phyloP scores from a whole-genome alignment of 2,888 invertebrate genomes.

The Lacanobia wlatinum region DNA sequence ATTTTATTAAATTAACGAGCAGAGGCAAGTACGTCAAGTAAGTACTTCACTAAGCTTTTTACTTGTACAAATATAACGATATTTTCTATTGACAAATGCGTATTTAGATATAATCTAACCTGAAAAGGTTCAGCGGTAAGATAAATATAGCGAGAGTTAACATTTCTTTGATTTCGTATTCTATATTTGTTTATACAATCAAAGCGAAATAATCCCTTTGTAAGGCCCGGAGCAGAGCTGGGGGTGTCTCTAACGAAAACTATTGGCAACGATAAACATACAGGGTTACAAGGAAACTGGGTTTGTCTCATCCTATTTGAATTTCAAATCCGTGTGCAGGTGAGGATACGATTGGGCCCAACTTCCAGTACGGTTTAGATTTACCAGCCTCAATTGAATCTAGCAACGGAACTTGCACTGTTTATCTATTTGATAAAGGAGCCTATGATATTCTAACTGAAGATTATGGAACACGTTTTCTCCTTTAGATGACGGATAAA shows the following conservation, averaged over 20 bases:
- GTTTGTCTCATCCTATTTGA: constrained; percentile 86
- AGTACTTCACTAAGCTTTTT: constrained; percentile 69
- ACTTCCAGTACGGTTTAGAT: constrained; percentile 86
- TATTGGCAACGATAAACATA: constrained; percentile 80
- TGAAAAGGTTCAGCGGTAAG: constrained; percentile 9
- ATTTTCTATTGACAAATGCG: constrained; percentile 51
- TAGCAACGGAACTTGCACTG: constrained; percentile 75
- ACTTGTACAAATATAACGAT: constrained; percentile 57
- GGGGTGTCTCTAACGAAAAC: constrained; percentile 60
- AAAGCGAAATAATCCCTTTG: constrained; percentile 64
- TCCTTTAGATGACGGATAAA: background rate
- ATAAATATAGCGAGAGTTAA: constrained; percentile 19
- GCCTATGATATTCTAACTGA: constrained; percentile 48
- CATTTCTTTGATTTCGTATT: constrained; percentile 47
- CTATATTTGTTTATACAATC: constrained; percentile 62
- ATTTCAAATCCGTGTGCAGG: constrained; percentile 87
- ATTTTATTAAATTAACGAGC: constrained; percentile 82
- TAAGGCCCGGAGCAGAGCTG: constrained; percentile 43
- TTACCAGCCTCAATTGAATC: constrained; percentile 86
- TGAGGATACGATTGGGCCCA: constrained; percentile 85
- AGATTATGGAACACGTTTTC: constrained; percentile 2
- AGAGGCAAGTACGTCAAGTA: constrained; percentile 68
- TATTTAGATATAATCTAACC: constrained; percentile 35
- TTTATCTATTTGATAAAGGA: constrained; percentile 76
- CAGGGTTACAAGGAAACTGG: constrained; percentile 79